Base-by-base conservation (phyloP, 2,797 vertebrate genomes). In the Hoplostethus atlanticus region DNA sequence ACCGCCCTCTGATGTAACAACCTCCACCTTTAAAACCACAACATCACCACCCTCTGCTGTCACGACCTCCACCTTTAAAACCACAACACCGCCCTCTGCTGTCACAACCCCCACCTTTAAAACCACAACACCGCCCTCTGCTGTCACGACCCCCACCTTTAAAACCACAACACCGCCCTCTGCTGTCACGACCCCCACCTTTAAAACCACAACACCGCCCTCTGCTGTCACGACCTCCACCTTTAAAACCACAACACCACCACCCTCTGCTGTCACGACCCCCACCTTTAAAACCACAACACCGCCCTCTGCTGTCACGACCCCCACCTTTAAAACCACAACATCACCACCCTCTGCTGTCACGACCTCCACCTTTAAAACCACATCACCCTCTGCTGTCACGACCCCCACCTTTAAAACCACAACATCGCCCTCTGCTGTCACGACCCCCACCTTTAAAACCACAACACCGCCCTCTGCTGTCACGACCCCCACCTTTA, bases 401-500 rank as follows among this genome's bases (percentile, higher is more conserved):
- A 21, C 21, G 21, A 21, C 21, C 21, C 21, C 21, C 21, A 21
- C 21, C 21, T 21, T 21, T 21, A 21, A 21, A 21, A 21, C 21
- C 21, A 66, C 73, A 13, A 17, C 83, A n/a, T 28, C 63, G 13
- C 15, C 52, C 25, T n/a, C 58, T 28, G 13, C 60, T 3, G 21
- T 21, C 21, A 21, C 21, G 21, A 21, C 21, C 21, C 21, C 21
- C 21, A 21, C 21, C 21, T 21, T 21, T 21, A 21, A 21, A 21
- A 21, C 21, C 21, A 66, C 73, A 13, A 17, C 83, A n/a, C 28
- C 63, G 13, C 15, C 52, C 25, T n/a, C 58, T 28, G 13, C 60
- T 3, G 38, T 51, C 54, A 60, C 77, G 50, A 79, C 72, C 15
- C 12, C 69, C 60, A 30, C 62, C 28, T 25, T 12, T 58, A 13